Conservation (phyloP, 2,888 invertebrate genomes). For the Acanthopleura granulata region DNA sequence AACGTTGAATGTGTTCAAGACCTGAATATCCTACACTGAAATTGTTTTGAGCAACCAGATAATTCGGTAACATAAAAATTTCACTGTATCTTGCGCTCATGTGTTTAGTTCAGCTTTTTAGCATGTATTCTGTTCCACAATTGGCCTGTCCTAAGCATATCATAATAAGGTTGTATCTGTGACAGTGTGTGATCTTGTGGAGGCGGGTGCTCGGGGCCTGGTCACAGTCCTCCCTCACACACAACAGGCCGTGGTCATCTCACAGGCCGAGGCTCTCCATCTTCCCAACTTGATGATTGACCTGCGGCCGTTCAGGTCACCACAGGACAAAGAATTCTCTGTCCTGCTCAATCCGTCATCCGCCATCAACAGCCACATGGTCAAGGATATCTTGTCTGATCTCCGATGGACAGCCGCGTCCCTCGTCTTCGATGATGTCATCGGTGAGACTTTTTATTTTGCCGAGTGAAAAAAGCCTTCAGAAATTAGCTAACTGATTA, state of each 20-base stretch:
- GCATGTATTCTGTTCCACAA: no score
- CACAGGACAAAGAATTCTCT: background rate
- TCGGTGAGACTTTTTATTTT: background rate
- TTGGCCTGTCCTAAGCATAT: no score
- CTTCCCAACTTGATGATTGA: background rate
- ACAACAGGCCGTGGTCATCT: background rate
- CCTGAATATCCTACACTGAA: no score
- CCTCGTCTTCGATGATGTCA: background rate
- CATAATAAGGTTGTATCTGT: no score
- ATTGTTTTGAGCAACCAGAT: no score
- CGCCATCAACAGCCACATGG: background rate
- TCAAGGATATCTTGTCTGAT: background rate
- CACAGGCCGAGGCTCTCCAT: background rate
- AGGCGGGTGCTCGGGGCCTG: background rate
- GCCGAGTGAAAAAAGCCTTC: background rate
- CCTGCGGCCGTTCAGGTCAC: background rate
- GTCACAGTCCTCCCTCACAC: background rate
- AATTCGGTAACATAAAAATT: no score
- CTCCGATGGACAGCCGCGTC: background rate
- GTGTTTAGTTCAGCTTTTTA: no score
- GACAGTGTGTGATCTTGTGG: background rate
- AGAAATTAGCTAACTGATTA: background rate
- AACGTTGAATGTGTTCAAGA: no score
- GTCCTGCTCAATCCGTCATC: background rate
- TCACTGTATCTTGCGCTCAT: no score